Conservation (phyloP, 2,797 vertebrate species). For the Benthosema pterotum region DNA sequence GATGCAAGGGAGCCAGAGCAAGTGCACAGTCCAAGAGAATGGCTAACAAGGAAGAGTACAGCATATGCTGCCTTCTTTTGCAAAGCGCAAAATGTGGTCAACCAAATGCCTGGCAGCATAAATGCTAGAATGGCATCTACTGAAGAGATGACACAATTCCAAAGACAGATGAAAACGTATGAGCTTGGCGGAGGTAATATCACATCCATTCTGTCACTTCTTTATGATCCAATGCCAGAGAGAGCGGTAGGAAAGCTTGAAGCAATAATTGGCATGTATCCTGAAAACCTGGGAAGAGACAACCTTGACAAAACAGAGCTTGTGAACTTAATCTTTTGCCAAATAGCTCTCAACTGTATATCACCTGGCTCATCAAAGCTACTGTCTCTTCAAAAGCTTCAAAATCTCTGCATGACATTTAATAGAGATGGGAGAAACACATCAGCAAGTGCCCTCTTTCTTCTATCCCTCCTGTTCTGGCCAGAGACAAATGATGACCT, state of each 20-base stretch:
- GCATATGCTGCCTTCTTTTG: constrained; percentile 69
- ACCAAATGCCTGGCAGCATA: accelerated
- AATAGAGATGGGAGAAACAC: constrained; percentile 25
- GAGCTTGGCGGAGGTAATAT: constrained; percentile 70
- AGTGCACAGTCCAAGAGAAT: constrained; percentile 64
- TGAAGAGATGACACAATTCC: constrained; percentile 50
- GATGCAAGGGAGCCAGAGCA: constrained; percentile 57
- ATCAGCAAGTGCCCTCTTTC: constrained; percentile 65
- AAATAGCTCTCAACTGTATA: constrained; percentile 73
- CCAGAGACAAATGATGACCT: constrained; percentile 67
- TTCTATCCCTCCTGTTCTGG: constrained; percentile 79
- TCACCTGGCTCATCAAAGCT: constrained; percentile 68
- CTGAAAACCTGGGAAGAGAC: constrained; percentile 29
- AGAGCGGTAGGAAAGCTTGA: constrained; percentile 65
- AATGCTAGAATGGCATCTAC: accelerated
- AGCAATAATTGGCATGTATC: constrained; percentile 64
- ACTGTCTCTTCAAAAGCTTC: constrained; percentile 49
- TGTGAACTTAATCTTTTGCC: constrained; percentile 69
- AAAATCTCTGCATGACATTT: constrained; percentile 62
- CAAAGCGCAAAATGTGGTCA: background rate
- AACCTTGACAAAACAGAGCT: constrained; percentile 65
- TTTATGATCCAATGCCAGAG: constrained; percentile 51
- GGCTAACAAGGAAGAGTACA: constrained; percentile 65
- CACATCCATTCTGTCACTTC: constrained; percentile 68
- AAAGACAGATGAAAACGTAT: constrained; percentile 65